Percentiles rank a stretch among this genome's conserved stretches.
Conservation (phyloP, 2,113 vertebrate species). For the Budorcas taxicolor region DNA sequence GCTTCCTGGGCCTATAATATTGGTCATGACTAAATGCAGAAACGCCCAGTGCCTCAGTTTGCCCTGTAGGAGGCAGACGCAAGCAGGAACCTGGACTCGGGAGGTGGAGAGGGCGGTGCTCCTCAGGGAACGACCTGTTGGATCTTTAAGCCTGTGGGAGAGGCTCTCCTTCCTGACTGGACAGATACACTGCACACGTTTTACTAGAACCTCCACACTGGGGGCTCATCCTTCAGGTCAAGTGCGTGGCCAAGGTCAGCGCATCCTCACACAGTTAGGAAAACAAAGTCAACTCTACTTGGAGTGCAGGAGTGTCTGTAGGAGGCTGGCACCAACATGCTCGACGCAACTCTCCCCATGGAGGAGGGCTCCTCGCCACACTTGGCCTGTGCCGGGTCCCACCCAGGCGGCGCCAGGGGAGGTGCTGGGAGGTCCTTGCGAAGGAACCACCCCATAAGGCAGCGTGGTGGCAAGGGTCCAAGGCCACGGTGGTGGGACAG, state of each 20-base stretch:
- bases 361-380: neutral
- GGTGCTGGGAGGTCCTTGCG: neutral
- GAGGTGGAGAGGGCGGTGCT: neutral
- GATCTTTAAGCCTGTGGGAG: too few relatives aligned
- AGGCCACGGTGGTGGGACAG: neutral
- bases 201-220: neutral
- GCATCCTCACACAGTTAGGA: neutral
- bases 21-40: neutral
- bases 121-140: too few relatives aligned
- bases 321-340: accelerated
- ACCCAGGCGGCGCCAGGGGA: accelerated
- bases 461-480: neutral
- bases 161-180: neutral
- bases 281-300: neutral
- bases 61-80: neutral
- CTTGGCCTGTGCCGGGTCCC: neutral
- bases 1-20: neutral
- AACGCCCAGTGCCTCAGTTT: neutral
- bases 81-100: neutral
- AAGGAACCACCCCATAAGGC: neutral
- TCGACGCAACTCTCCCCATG: accelerated
- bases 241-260: neutral
- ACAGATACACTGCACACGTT: neutral
- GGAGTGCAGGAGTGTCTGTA: accelerated
- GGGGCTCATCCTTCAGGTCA: neutral